phyloP scores from a whole-genome alignment of 2,797 vertebrate species.

The Rousettus madagascariensis region DNA sequence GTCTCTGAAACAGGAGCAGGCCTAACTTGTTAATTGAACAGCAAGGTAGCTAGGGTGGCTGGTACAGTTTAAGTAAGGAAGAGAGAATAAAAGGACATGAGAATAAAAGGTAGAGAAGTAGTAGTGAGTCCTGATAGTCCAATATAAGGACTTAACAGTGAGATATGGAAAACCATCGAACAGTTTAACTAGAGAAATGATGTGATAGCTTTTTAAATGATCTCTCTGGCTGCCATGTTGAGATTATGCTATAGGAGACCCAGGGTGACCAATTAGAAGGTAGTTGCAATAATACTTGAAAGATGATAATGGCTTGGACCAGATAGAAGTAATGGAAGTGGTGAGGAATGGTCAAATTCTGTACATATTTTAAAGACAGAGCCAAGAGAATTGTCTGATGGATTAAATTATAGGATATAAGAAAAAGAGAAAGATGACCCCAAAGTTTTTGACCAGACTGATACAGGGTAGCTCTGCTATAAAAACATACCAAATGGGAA shows the following conservation, averaged over 20 bases:
- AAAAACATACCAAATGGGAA: not conserved
- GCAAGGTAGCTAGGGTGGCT: not conserved
- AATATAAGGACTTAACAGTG: not conserved
- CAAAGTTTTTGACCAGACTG: not conserved
- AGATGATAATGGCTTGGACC: not conserved
- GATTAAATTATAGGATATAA: not conserved
- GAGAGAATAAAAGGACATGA: not conserved
- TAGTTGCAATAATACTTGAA: not conserved
- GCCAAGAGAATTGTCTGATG: not conserved
- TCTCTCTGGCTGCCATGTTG: not conserved
- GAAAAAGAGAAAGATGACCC: not conserved
- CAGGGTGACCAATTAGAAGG: not conserved
- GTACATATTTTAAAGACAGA: not conserved
- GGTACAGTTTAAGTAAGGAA: not conserved
- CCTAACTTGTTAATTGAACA: not conserved
- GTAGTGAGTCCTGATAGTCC: not conserved
- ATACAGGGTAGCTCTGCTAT: not conserved
- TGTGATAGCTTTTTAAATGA: not conserved
- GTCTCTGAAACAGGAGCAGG: not conserved
- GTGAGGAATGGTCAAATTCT: not conserved
- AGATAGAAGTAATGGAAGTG: not conserved
- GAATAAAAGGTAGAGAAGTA: not conserved
- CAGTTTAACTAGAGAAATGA: not conserved
- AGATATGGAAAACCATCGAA: not conserved
- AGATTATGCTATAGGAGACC: not conserved